phyloP scores from a whole-genome alignment of 2,113 vertebrate genomes.

The Oceanites oceanicus region DNA sequence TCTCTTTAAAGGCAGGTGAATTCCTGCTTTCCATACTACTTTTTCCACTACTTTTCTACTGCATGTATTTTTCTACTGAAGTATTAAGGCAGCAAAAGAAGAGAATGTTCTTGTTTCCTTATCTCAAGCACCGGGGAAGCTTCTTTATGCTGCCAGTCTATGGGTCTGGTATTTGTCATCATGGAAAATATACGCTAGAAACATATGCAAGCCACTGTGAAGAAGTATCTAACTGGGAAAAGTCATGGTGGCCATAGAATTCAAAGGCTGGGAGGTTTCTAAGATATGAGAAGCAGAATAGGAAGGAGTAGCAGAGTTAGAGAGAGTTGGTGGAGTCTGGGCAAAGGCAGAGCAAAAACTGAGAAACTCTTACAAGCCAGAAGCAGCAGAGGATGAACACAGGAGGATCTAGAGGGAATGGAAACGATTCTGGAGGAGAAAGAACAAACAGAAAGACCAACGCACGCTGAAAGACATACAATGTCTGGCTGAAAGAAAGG shows the following conservation, averaged over 20 bases:
- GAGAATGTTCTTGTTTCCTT: neutral
- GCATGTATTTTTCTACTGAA: neutral
- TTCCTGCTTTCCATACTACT: neutral
- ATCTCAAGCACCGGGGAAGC: neutral
- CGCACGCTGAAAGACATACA: neutral
- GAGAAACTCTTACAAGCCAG: neutral
- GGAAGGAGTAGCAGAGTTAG: neutral
- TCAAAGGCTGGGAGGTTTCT: neutral
- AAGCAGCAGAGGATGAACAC: neutral
- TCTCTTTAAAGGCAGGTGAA: neutral
- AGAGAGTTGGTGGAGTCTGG: neutral
- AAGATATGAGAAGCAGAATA: neutral
- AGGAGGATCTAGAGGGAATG: neutral
- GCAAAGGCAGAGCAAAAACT: neutral
- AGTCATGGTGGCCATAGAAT: neutral
- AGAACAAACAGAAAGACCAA: neutral
- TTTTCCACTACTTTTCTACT: neutral
- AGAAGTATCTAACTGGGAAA: neutral
- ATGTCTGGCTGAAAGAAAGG: neutral
- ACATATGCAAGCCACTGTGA: neutral
- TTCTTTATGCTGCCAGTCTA: neutral
- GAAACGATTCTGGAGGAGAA: neutral
- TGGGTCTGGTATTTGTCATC: neutral
- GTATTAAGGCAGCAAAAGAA: neutral
- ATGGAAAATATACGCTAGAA: neutral